Percentiles rank a stretch among this genome's conserved stretches.
phyloP scores from a whole-genome alignment of 2,113 vertebrate genomes.

The Gorsachius goisagi region DNA sequence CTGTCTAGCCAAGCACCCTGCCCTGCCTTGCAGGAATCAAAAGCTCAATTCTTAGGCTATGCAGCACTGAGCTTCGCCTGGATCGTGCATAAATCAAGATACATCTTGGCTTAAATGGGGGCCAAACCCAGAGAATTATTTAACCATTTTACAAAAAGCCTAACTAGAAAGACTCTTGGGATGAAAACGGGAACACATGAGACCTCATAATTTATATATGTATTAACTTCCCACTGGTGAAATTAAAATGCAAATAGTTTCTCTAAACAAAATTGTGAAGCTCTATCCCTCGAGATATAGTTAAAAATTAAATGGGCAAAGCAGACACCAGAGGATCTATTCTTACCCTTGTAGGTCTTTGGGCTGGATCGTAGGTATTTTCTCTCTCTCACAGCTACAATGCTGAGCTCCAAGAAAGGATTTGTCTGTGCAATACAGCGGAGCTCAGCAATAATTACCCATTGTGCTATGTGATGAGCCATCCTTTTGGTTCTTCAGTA shows the following conservation, averaged over 20 bases:
- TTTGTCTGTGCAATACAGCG: conserved; percentile 27
- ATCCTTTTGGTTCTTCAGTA: conserved; percentile 53
- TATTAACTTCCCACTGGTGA: conserved; percentile 27
- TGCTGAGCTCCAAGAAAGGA: conserved; percentile 47
- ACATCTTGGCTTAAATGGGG: not conserved
- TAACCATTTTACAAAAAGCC: not conserved
- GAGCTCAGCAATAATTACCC: conserved; percentile 56
- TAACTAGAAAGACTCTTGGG: not conserved
- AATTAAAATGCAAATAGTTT: conserved; percentile 34
- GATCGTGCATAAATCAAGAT: not conserved
- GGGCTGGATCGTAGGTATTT: conserved; percentile 26
- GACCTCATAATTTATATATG: conserved; percentile 1
- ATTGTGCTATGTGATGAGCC: conserved; percentile 62
- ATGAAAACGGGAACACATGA: not conserved
- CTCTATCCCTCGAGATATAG: not conserved
- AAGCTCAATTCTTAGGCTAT: not conserved
- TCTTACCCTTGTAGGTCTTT: not conserved
- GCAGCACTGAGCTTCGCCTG: not conserved
- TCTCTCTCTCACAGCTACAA: conserved; percentile 12
- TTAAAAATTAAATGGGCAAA: conserved; percentile 29
- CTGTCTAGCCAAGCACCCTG: not conserved
- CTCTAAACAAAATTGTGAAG: conserved; percentile 22
- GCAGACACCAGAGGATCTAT: not conserved
- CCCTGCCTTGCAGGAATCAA: not conserved
- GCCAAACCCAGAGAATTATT: not conserved